A percentile compares a stretch with the other conserved stretches of the same genome.
Evolutionary conservation across 1,140 invertebrate species (phyloP).

Genomic region (Brachionus sp.): DNA sequence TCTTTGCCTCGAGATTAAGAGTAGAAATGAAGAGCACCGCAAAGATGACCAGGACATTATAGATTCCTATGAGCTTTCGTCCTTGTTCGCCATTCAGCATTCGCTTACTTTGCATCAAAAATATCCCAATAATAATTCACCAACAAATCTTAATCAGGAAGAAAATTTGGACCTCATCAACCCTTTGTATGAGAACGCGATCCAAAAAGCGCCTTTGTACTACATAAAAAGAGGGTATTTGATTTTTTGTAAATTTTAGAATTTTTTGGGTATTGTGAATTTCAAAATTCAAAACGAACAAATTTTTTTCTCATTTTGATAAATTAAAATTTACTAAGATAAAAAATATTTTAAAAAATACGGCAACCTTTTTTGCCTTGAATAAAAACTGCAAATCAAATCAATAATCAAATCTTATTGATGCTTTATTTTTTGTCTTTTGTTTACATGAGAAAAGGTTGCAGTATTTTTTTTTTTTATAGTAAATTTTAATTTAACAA

Average conservation of each 20-base stretch:
- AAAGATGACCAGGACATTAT: conserved; percentile 24
- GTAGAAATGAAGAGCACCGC: neutral
- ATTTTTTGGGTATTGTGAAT: no score
- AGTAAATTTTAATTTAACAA: no score
- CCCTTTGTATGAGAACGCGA: conserved; percentile 12
- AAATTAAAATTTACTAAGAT: no score
- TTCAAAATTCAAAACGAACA: no score
- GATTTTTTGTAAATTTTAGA: neutral
- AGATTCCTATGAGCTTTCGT: conserved; percentile 24
- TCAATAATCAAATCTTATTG: no score
- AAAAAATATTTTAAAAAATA: no score
- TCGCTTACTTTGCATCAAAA: neutral
- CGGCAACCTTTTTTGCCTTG: no score
- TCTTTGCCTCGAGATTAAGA: conserved; percentile 29
- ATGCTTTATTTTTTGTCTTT: no score
- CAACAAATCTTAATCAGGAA: neutral
- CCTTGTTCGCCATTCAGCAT: conserved; percentile 38
- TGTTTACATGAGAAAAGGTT: no score
- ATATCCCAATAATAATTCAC: neutral
- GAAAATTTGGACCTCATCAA: conserved; percentile 38
- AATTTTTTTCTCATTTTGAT: no score
- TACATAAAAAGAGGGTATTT: conserved; percentile 27
- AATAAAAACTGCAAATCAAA: no score
- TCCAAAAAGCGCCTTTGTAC: conserved; percentile 30
- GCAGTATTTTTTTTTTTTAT: no score